A percentile compares a stretch with the other conserved stretches of the same genome.
Conservation (phyloP, 37 sponge, comb jelly and placozoan genomes). For the Mnemiopsis leidyi region DNA sequence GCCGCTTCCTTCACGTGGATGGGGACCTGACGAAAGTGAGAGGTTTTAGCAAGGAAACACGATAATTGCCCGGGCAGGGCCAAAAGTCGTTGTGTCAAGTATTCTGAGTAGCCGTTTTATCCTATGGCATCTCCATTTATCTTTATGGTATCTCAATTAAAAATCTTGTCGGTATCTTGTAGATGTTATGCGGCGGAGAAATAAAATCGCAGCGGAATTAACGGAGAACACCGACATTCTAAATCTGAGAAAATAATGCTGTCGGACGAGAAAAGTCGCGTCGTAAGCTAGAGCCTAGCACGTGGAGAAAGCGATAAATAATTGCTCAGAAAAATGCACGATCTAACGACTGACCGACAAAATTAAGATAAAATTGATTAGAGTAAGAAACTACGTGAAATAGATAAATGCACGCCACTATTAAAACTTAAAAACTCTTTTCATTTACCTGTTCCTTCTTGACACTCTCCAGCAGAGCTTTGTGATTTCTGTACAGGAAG, state of each 20-base stretch:
- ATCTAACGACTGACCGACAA: no score
- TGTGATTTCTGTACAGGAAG: constrained; percentile 39
- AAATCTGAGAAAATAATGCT: no score
- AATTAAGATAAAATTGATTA: no score
- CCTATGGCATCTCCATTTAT: not conserved
- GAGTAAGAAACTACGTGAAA: no score
- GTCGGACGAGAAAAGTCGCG: no score
- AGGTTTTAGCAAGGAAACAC: not conserved
- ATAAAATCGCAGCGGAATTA: not conserved
- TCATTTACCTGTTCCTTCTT: constrained; percentile 63
- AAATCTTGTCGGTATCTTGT: not conserved
- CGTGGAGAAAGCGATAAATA: no score
- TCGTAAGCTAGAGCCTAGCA: no score
- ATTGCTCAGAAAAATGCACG: no score
- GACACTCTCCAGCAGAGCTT: constrained; percentile 62
- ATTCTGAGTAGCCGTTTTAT: not conserved
- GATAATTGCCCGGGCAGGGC: not conserved
- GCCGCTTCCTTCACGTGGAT: constrained; percentile 64
- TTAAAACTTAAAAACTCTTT: no score
- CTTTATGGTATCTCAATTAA: not conserved
- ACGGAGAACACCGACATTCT: not conserved
- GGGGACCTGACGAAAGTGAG: constrained; percentile 24
- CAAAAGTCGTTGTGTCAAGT: not conserved
- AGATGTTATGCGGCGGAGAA: not conserved
- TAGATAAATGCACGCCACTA: no score